phyloP scores from a whole-genome alignment of 2,797 vertebrate genomes.

The Parauchenoglanis punctatus region DNA sequence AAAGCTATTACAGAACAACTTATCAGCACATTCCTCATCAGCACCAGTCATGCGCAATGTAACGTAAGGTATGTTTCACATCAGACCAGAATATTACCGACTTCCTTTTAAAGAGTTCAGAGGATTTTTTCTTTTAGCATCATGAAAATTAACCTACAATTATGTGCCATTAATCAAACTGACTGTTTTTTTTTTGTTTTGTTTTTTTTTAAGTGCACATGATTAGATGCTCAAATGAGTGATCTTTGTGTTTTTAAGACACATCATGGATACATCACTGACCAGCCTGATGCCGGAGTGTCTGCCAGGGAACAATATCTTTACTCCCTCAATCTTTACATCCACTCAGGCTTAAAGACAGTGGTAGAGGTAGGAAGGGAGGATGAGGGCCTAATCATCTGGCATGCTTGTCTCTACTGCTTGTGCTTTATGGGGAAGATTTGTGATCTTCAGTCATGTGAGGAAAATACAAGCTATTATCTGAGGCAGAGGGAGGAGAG shows the following conservation, averaged over 20 bases:
- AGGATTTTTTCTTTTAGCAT: background rate
- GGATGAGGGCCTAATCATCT: constrained; percentile 58
- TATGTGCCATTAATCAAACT: background rate
- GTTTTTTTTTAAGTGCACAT: background rate
- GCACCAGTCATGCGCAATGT: background rate
- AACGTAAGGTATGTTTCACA: background rate
- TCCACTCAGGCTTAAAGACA: constrained; percentile 66
- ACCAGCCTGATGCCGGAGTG: constrained; percentile 66
- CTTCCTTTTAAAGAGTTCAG: background rate
- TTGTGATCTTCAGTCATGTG: constrained; percentile 53
- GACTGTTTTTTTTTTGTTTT: too few relatives aligned
- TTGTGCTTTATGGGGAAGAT: constrained; percentile 64
- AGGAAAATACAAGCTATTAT: constrained; percentile 35
- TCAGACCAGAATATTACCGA: background rate
- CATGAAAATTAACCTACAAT: background rate
- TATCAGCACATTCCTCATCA: background rate
- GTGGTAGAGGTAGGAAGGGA: constrained; percentile 18
- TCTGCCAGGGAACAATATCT: constrained; percentile 68
- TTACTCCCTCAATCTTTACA: constrained; percentile 61
- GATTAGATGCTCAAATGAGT: background rate
- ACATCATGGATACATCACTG: constrained; percentile 61
- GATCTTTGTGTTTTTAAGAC: constrained; percentile 31
- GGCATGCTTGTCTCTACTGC: constrained; percentile 61
- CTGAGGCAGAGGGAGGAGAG: constrained; percentile 43
- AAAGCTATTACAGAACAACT: background rate